Conservation (phyloP, 2,888 invertebrate species). For the Rhagonycha lutea region DNA sequence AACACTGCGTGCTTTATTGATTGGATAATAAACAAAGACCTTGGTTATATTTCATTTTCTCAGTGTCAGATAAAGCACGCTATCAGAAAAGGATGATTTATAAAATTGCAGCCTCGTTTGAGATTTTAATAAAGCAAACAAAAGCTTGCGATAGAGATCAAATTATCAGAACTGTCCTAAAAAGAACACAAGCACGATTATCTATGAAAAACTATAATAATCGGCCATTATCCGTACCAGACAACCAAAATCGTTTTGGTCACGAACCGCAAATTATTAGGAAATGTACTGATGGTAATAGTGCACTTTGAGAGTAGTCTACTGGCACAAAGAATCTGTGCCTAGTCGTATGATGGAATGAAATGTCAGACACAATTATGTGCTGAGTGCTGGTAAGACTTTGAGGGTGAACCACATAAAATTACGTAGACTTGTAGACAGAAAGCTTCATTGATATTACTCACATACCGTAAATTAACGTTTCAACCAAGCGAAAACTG, state of each 20-base stretch:
- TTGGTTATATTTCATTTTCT: background rate
- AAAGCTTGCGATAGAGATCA: background rate
- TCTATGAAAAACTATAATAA: conserved; percentile 31
- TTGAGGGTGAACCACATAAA: conserved; percentile 24
- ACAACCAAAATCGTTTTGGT: conserved; percentile 42
- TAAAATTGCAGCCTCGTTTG: background rate
- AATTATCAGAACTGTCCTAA: background rate
- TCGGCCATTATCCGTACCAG: conserved; percentile 42
- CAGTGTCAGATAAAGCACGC: background rate
- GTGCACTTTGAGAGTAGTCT: conserved; percentile 42
- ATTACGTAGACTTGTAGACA: conserved; percentile 9
- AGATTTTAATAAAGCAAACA: background rate
- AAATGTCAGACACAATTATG: conserved; percentile 45
- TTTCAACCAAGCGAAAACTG: background rate
- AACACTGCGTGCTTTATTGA: background rate
- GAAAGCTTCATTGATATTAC: background rate
- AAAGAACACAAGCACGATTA: background rate
- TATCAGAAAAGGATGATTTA: background rate
- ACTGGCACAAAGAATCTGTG: conserved; percentile 45
- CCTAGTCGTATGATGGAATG: conserved; percentile 38
- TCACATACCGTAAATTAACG: background rate
- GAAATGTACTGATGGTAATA: conserved; percentile 40
- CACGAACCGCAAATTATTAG: conserved; percentile 46
- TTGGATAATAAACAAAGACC: background rate
- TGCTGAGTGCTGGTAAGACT: conserved; percentile 40